Base-by-base conservation (phyloP, 2,797 vertebrate species). In the Dryobates pubescens region DNA sequence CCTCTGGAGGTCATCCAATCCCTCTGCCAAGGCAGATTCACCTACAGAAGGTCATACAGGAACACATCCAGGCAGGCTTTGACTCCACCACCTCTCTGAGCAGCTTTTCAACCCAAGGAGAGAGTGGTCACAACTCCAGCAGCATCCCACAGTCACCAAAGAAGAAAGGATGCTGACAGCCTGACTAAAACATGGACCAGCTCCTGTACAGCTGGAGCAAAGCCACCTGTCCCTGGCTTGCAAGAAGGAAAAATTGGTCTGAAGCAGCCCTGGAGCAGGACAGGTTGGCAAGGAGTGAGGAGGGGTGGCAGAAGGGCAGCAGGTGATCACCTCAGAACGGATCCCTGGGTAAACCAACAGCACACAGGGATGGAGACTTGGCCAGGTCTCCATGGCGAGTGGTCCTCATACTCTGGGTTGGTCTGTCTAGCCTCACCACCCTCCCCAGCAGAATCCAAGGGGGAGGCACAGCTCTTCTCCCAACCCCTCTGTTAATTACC, bases 201-300 rank as follows among this genome's bases (percentile, higher is more conserved):
- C 72, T 58, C 6, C 45, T 6, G 16, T 15, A 13, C 13, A 54
- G 30, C 29, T 0, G 0, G 24, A 51, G 17, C 16, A 73, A 82
- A 92, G 43, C 2, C 5, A 5, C 30, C 34, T 18, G 15, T n/a
- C 17, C 34, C 29, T 22, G 23, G 18, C 26, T 19, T 49, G 23
- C 43, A 53, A 34, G 15, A 10, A 76, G 34, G 26, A 26, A 29
- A 76, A 82, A 76, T 3, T 4, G 12, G 24, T 20, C 36, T 51
- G 45, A 75, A 56, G 38, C 3, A 17, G 16, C 18, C 10, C 24
- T 30, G 18, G 64, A 1, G 4, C 11, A 13, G 58, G 36, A 32
- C 38, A 30, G 11, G 8, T 34, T 0, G 17, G 19, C 8, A 22
- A 27, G 0, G 4, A 7, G 13, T 18, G 0, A 0, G 36, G 2